Evolutionary conservation across 2,113 vertebrate species (phyloP), one percentile per base, ranked within the genome.

Genomic region (Pandion haliaetus): DNA sequence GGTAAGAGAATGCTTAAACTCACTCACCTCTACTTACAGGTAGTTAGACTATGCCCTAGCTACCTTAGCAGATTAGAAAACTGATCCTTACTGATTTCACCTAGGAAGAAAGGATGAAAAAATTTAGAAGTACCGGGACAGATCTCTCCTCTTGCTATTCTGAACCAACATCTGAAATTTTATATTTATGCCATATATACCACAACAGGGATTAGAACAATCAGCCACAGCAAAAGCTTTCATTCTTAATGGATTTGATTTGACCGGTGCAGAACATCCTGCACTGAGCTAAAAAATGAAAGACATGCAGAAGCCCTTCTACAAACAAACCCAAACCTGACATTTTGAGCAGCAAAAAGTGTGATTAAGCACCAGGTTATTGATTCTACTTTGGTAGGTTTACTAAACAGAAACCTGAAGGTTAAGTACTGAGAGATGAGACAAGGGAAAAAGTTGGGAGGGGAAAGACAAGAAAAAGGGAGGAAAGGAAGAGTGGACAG

Each of bases 301-400:
- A 93, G 94, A 95, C 86, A 57, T 8, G 73, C 90, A 82, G 90
- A 93, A 96, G 82, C 81, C 57, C 49, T 95, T 96, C 90, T 79
- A 80, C 92, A 95, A 97, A 96, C 92, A 95, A 97, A 97, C 77
- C 73, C 83, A 95, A 97, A 95, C 89, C 74, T 92, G 93, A 96
- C 93, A 96, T 96, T 96, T 95, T 70, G 90, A 94, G 87, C 93
- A 94, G 95, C 74, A 96, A 91, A 94, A 94, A 77, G 71, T 77
- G 74, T 90, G 95, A 95, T 95, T 96, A 96, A 94, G 91, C 81
- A 95, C 55, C 78, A 70, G 71, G 29, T 62, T 95, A 95, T 94
- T 93, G 96, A 97, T 95, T 96, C 89, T 93, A 17, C 87, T 90
- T 95, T 36, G 55, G 82, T 74, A 66, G 71, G 91, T 96, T 96